These are phyloP conservation scores for Hololepta plana DNA, from an alignment of 2,888 invertebrate genomes.

Conservation along the genomic window DNA sequence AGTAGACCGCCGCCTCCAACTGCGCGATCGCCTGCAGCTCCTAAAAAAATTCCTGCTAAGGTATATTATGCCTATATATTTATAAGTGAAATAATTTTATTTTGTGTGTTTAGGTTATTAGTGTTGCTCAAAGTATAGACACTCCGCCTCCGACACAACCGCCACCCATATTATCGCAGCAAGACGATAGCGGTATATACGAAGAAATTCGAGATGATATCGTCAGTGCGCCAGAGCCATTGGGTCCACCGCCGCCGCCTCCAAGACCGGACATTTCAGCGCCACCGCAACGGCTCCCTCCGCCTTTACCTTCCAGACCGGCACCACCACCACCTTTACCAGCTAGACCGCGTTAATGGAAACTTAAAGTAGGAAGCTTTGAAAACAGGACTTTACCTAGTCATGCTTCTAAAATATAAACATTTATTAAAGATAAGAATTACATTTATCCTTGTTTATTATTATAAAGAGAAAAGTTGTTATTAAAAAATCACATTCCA, in stretches of 20 bases:
- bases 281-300: conserved; percentile 31
- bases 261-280: conserved; percentile 33
- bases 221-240: conserved; percentile 30
- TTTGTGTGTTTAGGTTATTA: conserved; percentile 33
- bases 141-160: too few relatives aligned
- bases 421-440: too few relatives aligned
- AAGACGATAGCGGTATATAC: conserved; percentile 30
- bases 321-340: conserved; percentile 48
- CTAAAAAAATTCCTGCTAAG: conserved; percentile 21
- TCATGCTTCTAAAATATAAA: too few relatives aligned
- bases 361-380: too few relatives aligned
- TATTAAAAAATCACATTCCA: too few relatives aligned
- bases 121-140: too few relatives aligned
- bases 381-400: too few relatives aligned
- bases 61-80: conserved; percentile 7
- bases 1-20: conserved; percentile 33
- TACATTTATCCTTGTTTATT: too few relatives aligned
- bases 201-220: conserved; percentile 34
- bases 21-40: conserved; percentile 31
- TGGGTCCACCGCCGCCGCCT: conserved; percentile 43
- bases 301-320: conserved; percentile 34
- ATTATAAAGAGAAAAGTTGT: too few relatives aligned
- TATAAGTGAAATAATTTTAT: conserved; percentile 2
- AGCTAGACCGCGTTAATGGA: conserved; percentile 34
- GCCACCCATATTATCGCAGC: conserved; percentile 14